Base-by-base conservation (phyloP, 2,888 invertebrate species). In the Tanypteryx hageni region DNA sequence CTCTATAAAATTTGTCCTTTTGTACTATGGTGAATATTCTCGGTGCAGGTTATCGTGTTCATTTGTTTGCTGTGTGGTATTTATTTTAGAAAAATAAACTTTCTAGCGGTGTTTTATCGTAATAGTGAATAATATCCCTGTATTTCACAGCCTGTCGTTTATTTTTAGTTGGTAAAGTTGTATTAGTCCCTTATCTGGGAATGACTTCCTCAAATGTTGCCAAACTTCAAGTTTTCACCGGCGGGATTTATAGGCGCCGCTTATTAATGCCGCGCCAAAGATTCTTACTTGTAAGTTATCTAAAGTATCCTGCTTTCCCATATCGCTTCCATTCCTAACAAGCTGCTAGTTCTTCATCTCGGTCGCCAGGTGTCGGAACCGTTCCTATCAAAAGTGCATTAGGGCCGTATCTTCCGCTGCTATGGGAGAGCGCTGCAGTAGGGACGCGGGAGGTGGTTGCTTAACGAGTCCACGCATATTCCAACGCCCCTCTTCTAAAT, bases 381-480 rank as follows among this genome's bases (percentile, higher is more conserved):
- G 22, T 76, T 76, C 76, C 22, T 22, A 76, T 76, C 27, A 76
- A 76, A 76, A 76, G 22, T 76, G 76, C 76, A 76, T 76, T 76
- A 27, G 27, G 10, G 22, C 76, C 68, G 4, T 22, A 13, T 76
- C 76, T n/a, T 27, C 76, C 76, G 18, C 22, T 0, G 18, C 8
- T n/a, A 22, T 2, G 68, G 68, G 22, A 68, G n/a, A 68, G 22
- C n/a, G 44, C n/a, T n/a, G 68, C 16, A n/a, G 44, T 5, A 3
- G 44, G 3, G 1, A 44, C 5, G 5, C 1, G 3, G 44, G 44
- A 44, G 68, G n/a, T 9, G 68, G 16, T 68, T 68, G 68, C 22
- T 76, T 76, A 44, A 44, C 44, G 44, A 44, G 44, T 44, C 44
- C 5, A n/a, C n/a, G n/a, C n/a, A n/a, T n/a, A n/a, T n/a, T n/a